Evolutionary conservation across 2,888 invertebrate species (phyloP).

Genomic region (Drosophila aldrichi): DNA sequence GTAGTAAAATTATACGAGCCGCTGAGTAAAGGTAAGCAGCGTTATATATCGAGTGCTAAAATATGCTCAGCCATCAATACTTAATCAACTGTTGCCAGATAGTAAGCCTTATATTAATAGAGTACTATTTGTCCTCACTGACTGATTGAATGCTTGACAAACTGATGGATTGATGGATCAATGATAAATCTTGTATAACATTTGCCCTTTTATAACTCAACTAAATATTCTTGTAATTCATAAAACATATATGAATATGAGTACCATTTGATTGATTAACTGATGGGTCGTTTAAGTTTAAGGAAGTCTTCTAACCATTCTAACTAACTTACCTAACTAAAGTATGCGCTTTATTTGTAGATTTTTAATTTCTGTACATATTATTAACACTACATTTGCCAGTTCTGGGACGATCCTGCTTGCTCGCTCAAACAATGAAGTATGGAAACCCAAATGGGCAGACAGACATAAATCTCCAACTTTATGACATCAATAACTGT

Average conservation of each 20-base stretch:
- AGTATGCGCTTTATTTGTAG: too few species aligned
- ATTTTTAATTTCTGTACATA: constrained; percentile 8
- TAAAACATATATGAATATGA: too few species aligned
- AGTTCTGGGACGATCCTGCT: constrained; percentile 25
- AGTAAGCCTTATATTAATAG: neutral
- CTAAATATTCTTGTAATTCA: too few species aligned
- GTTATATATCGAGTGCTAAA: constrained; percentile 4
- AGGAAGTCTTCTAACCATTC: too few species aligned
- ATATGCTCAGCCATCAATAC: constrained; percentile 9
- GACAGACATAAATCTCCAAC: constrained; percentile 76
- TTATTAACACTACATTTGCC: constrained; percentile 56
- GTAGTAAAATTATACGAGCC: constrained; percentile 70
- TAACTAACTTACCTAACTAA: neutral
- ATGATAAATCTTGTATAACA: too few species aligned
- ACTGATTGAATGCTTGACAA: neutral
- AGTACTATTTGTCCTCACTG: neutral
- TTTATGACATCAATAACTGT: constrained; percentile 81
- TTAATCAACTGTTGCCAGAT: neutral
- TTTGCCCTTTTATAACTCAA: too few species aligned
- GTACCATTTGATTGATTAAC: too few species aligned
- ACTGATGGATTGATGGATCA: neutral
- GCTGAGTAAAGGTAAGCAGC: constrained; percentile 69
- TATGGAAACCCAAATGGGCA: constrained; percentile 49
- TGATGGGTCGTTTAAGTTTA: too few species aligned
- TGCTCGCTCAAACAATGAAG: constrained; percentile 40